Conservation (phyloP, 2,113 vertebrate genomes). For the Tricholaema leucomelas region DNA sequence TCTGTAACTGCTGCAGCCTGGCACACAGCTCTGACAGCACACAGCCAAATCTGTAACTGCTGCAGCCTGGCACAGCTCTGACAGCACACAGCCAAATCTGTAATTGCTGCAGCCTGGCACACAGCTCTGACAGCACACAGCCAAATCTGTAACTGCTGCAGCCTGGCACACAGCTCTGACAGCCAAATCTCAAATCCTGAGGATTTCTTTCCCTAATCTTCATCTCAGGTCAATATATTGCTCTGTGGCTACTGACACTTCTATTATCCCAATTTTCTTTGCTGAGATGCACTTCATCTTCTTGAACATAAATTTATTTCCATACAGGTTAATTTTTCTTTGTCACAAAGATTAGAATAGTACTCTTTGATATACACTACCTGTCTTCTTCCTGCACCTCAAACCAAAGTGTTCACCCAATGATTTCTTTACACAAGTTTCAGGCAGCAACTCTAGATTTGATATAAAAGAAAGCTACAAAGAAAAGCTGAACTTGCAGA, state of each 20-base stretch:
- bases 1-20: no score
- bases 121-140: no score
- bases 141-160: no score
- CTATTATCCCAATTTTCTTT: background rate
- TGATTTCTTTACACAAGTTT: background rate
- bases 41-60: no score
- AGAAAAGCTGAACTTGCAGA: background rate
- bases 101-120: no score
- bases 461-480: background rate
- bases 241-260: background rate
- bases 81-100: no score
- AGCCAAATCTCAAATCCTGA: background rate
- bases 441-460: background rate
- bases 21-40: no score
- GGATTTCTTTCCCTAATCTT: background rate
- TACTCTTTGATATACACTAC: background rate
- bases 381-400: background rate
- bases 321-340: background rate
- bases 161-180: no score
- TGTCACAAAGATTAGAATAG: background rate
- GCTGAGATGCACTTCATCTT: background rate
- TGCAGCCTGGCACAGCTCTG: no score
- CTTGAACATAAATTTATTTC: background rate
- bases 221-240: background rate
- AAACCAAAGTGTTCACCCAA: accelerated